phyloP scores from a whole-genome alignment of 2,797 vertebrate genomes.

The Chelmon rostratus region DNA sequence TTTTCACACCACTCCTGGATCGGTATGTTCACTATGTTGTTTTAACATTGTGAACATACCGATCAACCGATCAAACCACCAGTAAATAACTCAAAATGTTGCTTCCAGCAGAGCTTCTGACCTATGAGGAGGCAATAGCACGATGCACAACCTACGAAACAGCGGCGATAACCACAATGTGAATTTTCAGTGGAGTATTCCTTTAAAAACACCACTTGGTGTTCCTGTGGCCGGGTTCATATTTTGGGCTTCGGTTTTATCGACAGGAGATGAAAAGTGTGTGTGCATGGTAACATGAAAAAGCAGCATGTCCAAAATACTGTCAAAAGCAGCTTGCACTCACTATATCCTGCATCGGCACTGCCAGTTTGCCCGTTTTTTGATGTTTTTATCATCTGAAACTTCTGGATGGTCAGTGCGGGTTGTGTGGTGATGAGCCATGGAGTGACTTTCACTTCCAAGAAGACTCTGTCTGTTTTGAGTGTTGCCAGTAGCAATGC shows the following conservation, averaged over 20 bases:
- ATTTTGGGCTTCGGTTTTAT: neutral
- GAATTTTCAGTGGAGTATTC: neutral
- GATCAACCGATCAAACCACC: neutral
- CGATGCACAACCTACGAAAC: neutral
- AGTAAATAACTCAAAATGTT: neutral
- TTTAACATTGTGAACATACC: neutral
- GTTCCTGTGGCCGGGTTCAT: neutral
- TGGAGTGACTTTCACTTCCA: conserved; percentile 42
- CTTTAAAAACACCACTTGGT: neutral
- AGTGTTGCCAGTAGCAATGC: conserved; percentile 63
- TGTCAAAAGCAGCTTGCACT: neutral
- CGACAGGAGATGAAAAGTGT: neutral
- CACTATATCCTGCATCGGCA: neutral
- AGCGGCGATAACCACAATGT: conserved; percentile 3
- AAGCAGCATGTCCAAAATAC: conserved; percentile 1
- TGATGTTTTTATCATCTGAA: conserved; percentile 18
- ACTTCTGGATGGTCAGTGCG: neutral
- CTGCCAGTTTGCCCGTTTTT: neutral
- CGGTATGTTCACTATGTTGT: conserved; percentile 23
- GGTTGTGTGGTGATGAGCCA: conserved; percentile 23
- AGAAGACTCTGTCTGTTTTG: conserved; percentile 55
- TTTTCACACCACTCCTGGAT: conserved; percentile 3
- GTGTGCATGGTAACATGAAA: conserved; percentile 12
- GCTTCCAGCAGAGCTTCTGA: neutral
- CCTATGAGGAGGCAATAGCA: too few species aligned